phyloP scores from a whole-genome alignment of 2,113 vertebrate genomes.

The Clarias batrachus region DNA sequence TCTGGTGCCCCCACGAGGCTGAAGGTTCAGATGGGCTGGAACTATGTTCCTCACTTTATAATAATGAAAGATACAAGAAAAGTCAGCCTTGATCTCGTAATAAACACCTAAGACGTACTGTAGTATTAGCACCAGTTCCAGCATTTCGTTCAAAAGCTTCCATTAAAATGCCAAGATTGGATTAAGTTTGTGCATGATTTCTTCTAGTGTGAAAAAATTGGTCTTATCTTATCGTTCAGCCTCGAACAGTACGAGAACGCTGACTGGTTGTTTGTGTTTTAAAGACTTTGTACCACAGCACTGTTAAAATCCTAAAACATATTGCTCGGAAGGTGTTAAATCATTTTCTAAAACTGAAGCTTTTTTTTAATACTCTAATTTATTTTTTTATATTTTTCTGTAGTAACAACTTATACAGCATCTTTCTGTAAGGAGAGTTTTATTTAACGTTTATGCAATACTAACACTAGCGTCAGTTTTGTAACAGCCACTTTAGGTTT shows the following conservation, averaged over 20 bases:
- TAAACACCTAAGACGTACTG: neutral
- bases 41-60: neutral
- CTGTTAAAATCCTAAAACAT: neutral
- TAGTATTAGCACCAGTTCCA: neutral
- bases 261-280: neutral
- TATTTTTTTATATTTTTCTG: neutral
- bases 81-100: neutral
- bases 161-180: neutral
- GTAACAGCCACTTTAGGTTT: neutral
- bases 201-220: neutral
- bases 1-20: slow-evolving; percentile 21
- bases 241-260: no score
- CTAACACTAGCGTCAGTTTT: neutral
- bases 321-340: neutral
- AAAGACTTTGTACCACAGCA: neutral
- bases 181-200: neutral
- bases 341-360: neutral
- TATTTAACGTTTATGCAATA: neutral
- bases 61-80: neutral
- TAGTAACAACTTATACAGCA: neutral
- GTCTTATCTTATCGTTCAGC: neutral
- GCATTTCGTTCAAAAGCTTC: neutral
- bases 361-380: neutral
- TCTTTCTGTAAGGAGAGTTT: neutral
- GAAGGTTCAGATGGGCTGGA: neutral